phyloP scores from a whole-genome alignment of 2,113 vertebrate genomes.

The Syrmaticus mikado region DNA sequence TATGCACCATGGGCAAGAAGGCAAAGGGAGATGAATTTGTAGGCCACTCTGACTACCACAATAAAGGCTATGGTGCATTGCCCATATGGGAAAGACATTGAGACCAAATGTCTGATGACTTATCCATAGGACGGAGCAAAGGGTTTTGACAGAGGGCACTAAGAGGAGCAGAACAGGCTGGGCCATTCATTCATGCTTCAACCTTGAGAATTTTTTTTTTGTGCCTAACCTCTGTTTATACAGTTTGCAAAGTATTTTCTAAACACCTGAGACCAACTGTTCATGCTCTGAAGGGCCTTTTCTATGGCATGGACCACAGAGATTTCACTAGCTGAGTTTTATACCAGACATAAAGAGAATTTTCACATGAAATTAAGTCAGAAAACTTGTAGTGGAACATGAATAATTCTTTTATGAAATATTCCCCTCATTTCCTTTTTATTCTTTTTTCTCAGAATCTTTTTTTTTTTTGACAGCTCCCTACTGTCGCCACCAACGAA shows the following conservation, averaged over 20 bases:
- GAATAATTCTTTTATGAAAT: neutral
- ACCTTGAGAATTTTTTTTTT: neutral
- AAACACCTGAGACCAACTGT: neutral
- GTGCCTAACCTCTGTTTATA: neutral
- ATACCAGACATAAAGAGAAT: neutral
- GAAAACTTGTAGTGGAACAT: neutral
- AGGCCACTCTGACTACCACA: neutral
- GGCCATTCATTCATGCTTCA: neutral
- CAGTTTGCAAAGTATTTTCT: neutral
- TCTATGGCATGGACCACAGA: neutral
- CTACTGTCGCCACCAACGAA: neutral
- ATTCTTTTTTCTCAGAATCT: neutral
- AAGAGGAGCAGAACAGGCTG: neutral
- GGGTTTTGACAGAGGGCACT: neutral
- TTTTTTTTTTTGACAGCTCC: neutral
- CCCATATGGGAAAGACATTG: neutral
- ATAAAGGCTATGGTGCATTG: neutral
- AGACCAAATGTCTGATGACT: neutral
- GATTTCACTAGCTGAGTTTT: neutral
- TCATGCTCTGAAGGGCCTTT: neutral
- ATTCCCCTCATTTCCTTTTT: neutral
- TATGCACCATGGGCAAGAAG: neutral
- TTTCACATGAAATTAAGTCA: neutral
- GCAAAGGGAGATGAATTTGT: neutral
- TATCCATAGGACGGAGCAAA: neutral